These are phyloP conservation scores for Peromyscus eremicus DNA, from an alignment of 2,797 vertebrate genomes.

Conservation along the genomic window DNA sequence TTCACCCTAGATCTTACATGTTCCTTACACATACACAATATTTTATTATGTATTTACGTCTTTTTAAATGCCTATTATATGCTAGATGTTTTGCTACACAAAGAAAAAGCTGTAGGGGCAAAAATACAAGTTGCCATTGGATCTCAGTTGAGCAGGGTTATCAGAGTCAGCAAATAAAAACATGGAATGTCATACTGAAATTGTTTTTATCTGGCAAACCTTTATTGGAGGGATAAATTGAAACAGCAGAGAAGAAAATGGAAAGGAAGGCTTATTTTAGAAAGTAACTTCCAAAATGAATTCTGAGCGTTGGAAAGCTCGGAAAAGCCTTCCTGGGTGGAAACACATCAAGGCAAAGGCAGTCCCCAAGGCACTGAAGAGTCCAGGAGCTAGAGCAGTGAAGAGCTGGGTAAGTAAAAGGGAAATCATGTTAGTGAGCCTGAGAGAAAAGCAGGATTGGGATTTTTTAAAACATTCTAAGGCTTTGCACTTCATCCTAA, in stretches of 20 bases:
- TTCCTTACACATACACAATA: not conserved
- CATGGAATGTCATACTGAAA: not conserved
- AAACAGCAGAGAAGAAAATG: not conserved
- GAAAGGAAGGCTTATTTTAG: not conserved
- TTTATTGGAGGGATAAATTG: not conserved
- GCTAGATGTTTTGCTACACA: not conserved
- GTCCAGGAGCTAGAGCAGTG: not conserved
- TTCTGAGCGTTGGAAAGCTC: not conserved
- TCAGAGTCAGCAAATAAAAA: not conserved
- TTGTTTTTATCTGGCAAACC: not conserved
- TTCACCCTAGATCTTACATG: too few relatives aligned
- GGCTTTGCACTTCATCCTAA: not conserved
- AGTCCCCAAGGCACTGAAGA: not conserved
- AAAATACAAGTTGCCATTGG: not conserved
- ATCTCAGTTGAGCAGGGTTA: not conserved
- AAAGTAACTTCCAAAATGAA: constrained; percentile 4
- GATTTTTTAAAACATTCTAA: not conserved
- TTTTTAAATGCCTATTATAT: not conserved
- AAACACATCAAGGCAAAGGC: not conserved
- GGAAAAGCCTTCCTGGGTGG: not conserved
- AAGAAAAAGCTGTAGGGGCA: not conserved
- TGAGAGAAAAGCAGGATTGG: not conserved
- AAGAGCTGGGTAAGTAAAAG: not conserved
- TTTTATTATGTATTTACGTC: not conserved
- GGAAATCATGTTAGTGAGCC: not conserved